A percentile compares a stretch with the other conserved stretches of the same genome.
Conservation (phyloP, 2,888 invertebrate species). For the Apantesis nais region DNA sequence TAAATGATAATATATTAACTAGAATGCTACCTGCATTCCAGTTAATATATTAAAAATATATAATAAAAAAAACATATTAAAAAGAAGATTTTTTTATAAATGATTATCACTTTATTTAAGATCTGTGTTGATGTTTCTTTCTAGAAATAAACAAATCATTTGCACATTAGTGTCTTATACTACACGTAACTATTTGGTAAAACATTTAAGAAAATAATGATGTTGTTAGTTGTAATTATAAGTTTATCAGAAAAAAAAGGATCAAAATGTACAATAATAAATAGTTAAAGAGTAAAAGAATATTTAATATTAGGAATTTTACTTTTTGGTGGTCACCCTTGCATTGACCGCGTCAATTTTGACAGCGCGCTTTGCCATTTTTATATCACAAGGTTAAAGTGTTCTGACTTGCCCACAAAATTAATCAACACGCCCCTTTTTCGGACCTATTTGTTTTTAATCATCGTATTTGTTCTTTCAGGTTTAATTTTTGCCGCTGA, state of each 20-base stretch:
- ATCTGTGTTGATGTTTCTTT: no score
- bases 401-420: slow-evolving; percentile 69
- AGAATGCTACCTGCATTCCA: no score
- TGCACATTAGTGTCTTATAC: background rate
- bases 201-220: background rate
- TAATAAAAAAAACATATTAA: no score
- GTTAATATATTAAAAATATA: no score
- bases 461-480: slow-evolving; percentile 69
- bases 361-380: slow-evolving; percentile 73
- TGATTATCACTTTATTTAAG: background rate
- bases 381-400: slow-evolving; percentile 62
- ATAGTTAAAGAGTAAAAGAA: background rate
- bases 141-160: no score
- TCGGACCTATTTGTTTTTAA: slow-evolving; percentile 79
- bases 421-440: slow-evolving; percentile 82
- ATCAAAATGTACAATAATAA: background rate
- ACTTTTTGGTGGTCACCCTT: slow-evolving; percentile 55
- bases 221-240: background rate
- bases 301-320: background rate
- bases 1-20: no score
- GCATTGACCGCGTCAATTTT: slow-evolving; percentile 72
- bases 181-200: background rate
- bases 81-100: background rate
- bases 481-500: slow-evolving; percentile 70
- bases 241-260: background rate